Evolutionary conservation across 2,113 vertebrate species (phyloP), one percentile per base, ranked within the genome.

Genomic region (Callionymus lyra): DNA sequence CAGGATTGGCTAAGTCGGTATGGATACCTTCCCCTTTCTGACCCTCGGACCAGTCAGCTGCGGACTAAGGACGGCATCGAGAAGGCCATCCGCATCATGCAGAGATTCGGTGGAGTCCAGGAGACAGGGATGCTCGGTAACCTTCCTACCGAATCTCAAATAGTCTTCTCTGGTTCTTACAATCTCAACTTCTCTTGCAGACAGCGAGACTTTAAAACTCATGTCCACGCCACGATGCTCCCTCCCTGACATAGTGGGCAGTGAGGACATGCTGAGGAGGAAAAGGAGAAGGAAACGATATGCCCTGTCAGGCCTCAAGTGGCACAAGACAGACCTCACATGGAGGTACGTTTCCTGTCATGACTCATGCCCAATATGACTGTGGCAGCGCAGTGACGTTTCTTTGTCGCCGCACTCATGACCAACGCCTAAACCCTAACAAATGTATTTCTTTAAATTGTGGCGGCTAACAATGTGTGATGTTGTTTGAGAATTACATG

Each of bases 1-100:
- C 52, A 94, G 91, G 89, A 91, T 44, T 94, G 90, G 89, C 61
- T 94, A 41, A 87, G 84, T 38, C 84, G 90, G 19, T 94, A 90
- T 17, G 91, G 91, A 15, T 93, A 93, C 68, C 81, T 94, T 32
- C 84, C 89, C 1, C 83, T 83, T 1, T 81, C 90, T 0, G 76
- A 94, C 57, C 88, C 86, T 0, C 72, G 73, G 13, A 83, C 85
- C 1, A 86, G 86, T 4, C 77, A 68, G 53, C 82, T 93, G 44
- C 89, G 87, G 70, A 89, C 81, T 16, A 82, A 60, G 34, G 80
- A 70, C 1, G 87, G 84, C 12, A 74, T 93, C 0, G 66, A 76
- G 31, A 65, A 65, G 9, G 90, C 90, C 0, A 68, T 94, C 35
- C 85, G 73, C 6, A 65, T 80, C 14, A 92, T 94, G 91, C 91